Evolutionary conservation across 2,888 invertebrate genomes (phyloP).

Genomic region (Acrobasis suavella): DNA sequence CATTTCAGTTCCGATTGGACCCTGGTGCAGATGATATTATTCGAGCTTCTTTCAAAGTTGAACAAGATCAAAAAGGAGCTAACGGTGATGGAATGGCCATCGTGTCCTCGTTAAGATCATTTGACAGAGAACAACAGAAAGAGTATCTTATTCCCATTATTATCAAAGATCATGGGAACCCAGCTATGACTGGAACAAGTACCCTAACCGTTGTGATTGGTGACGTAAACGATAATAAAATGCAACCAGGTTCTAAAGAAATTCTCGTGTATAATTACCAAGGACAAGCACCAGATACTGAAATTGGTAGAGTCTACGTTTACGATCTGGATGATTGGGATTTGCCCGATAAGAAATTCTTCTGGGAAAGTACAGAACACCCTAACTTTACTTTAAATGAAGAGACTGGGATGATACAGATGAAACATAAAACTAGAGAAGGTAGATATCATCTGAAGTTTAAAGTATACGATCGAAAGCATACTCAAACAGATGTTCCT

Average conservation of each 20-base stretch:
- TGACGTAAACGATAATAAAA: slow-evolving; percentile 99
- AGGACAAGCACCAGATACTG: slow-evolving; percentile 94
- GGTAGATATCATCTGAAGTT: slow-evolving; percentile 91
- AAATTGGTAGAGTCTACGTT: slow-evolving; percentile 97
- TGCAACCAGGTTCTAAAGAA: slow-evolving; percentile 98
- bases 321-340: slow-evolving; percentile 99
- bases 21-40: slow-evolving; percentile 97
- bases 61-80: slow-evolving; percentile 98
- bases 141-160: slow-evolving; percentile 98
- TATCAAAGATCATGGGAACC: slow-evolving; percentile 97
- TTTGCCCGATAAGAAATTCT: slow-evolving; percentile 97
- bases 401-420: slow-evolving; percentile 97
- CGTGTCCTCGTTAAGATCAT: slow-evolving; percentile 95
- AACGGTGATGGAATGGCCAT: slow-evolving; percentile 99
- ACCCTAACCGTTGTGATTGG: slow-evolving; percentile 98
- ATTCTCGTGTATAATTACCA: slow-evolving; percentile 98
- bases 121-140: slow-evolving; percentile 97
- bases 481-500: slow-evolving; percentile 96
- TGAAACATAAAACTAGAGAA: slow-evolving; percentile 95
- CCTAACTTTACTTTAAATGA: slow-evolving; percentile 94
- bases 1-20: slow-evolving; percentile 97
- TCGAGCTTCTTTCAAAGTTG: slow-evolving; percentile 96
- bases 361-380: slow-evolving; percentile 94
- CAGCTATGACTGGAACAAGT: slow-evolving; percentile 98
- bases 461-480: slow-evolving; percentile 96